Evolutionary conservation across 2,888 invertebrate species (phyloP).

Genomic region (Amiota communis): DNA sequence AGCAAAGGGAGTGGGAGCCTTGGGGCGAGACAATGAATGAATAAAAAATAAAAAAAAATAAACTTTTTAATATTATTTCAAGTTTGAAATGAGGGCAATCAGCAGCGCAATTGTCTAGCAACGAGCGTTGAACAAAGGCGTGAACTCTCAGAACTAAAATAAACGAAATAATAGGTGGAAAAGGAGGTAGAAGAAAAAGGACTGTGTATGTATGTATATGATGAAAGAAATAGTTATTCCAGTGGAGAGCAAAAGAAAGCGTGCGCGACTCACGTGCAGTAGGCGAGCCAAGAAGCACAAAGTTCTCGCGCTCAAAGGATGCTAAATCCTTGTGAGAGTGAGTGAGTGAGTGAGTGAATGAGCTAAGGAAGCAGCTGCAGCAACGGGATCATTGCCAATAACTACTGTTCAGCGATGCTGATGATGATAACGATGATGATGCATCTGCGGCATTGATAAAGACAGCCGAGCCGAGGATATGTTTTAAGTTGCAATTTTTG

Average conservation of each 20-base stretch:
- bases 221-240: background rate
- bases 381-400: slow-evolving; percentile 33
- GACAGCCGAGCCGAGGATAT: slow-evolving; percentile 27
- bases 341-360: background rate
- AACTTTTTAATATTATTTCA: slow-evolving; percentile 69
- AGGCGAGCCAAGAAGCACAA: background rate
- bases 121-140: slow-evolving; percentile 42
- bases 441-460: slow-evolving; percentile 19
- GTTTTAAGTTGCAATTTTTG: slow-evolving; percentile 23
- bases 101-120: slow-evolving; percentile 66
- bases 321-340: too few species aligned
- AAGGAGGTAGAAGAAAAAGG: too few species aligned
- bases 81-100: slow-evolving; percentile 69
- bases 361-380: slow-evolving; percentile 9
- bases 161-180: background rate
- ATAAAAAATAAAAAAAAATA: slow-evolving; percentile 32
- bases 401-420: slow-evolving; percentile 1
- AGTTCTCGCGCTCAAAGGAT: background rate
- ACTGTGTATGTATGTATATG: background rate
- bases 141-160: slow-evolving; percentile 29
- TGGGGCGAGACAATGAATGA: background rate
- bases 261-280: slow-evolving; percentile 7
- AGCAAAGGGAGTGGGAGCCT: background rate
- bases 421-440: slow-evolving; percentile 10
- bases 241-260: slow-evolving; percentile 27